phyloP scores from a whole-genome alignment of 2,113 vertebrate genomes.

The Mormyrus iriodes region DNA sequence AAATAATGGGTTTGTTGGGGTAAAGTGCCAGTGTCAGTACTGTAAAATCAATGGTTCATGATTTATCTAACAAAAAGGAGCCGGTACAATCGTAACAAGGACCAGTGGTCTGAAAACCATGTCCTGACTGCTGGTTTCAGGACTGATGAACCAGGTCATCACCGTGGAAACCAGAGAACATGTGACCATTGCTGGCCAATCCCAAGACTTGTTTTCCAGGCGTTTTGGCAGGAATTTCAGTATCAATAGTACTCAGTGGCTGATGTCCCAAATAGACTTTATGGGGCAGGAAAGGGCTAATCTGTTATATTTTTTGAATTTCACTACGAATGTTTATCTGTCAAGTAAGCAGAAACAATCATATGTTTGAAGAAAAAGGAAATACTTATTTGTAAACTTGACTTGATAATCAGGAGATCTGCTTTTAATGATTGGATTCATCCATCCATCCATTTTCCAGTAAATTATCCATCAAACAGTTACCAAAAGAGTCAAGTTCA shows the following conservation, averaged over 20 bases:
- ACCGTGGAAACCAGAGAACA: constrained; percentile 46
- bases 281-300: constrained; percentile 12
- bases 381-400: background rate
- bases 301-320: background rate
- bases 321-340: constrained; percentile 24
- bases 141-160: constrained; percentile 55
- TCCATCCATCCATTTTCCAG: background rate
- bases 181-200: constrained; percentile 14
- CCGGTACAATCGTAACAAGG: too few relatives aligned
- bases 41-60: background rate
- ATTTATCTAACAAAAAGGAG: background rate
- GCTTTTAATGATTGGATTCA: background rate
- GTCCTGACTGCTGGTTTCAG: constrained; percentile 29
- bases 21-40: background rate
- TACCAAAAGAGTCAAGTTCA: background rate
- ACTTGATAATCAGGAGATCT: background rate
- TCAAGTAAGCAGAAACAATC: background rate
- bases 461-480: background rate
- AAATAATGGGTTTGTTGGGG: background rate
- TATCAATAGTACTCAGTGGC: constrained; percentile 21
- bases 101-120: background rate
- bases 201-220: constrained; percentile 14
- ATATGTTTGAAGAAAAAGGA: background rate
- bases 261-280: constrained; percentile 12
- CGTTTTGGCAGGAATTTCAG: constrained; percentile 12